A percentile compares a stretch with the other conserved stretches of the same genome.
Conservation (phyloP, 1,140 invertebrate species). For the Diachasma alloeum region DNA sequence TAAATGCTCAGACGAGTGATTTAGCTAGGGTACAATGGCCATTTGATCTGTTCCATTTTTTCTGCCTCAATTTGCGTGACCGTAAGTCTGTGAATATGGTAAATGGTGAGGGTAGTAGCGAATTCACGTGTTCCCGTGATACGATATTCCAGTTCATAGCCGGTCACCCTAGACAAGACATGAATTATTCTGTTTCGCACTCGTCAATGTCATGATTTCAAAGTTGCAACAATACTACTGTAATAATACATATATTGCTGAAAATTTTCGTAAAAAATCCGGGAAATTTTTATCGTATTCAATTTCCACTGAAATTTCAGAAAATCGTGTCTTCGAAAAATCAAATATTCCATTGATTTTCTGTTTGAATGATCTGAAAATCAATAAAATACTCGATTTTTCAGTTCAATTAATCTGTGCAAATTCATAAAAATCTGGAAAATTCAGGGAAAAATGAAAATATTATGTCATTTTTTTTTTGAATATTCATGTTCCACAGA, state of each 20-base stretch:
- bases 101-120: neutral
- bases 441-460: too few relatives aligned
- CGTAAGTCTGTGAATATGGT: neutral
- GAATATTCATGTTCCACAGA: too few relatives aligned
- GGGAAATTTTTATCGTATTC: too few relatives aligned
- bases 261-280: too few relatives aligned
- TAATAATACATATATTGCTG: neutral
- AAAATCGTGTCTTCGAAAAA: too few relatives aligned
- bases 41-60: neutral
- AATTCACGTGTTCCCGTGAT: neutral
- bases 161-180: neutral
- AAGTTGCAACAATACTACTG: neutral
- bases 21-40: neutral
- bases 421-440: too few relatives aligned
- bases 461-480: too few relatives aligned
- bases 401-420: too few relatives aligned
- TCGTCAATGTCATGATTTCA: neutral
- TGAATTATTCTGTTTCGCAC: neutral
- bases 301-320: too few relatives aligned
- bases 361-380: too few relatives aligned
- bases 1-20: neutral
- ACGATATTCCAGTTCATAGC: neutral
- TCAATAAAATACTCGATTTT: too few relatives aligned
- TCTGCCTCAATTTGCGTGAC: neutral
- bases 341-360: too few relatives aligned